These are phyloP conservation scores for Mungos mungo DNA, from an alignment of 2,113 vertebrate species.

Conservation along the genomic window DNA sequence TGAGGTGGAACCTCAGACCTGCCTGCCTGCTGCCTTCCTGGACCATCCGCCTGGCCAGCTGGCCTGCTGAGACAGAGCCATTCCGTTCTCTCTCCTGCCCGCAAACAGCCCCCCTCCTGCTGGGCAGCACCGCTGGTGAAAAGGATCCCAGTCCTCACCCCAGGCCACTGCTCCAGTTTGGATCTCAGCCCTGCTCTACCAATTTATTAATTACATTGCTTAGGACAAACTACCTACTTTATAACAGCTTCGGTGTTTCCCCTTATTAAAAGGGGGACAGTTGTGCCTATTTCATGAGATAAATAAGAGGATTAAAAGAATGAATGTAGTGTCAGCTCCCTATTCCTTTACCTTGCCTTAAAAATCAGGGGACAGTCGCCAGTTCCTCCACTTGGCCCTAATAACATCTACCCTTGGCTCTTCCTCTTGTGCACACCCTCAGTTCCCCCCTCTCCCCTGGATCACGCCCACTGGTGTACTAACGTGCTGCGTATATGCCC, in stretches of 20 bases:
- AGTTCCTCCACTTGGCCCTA: neutral
- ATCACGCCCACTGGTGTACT: neutral
- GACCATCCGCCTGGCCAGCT: neutral
- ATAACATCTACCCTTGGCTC: neutral
- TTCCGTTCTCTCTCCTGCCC: neutral
- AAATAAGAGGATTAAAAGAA: neutral
- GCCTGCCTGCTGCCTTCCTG: fast-evolving
- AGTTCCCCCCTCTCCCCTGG: neutral
- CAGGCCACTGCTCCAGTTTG: neutral
- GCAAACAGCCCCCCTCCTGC: neutral
- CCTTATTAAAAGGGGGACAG: neutral
- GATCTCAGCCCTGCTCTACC: neutral
- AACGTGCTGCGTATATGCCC: neutral
- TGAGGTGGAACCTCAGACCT: neutral
- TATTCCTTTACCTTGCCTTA: neutral
- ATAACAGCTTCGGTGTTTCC: neutral
- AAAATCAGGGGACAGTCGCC: neutral
- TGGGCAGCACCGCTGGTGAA: fast-evolving
- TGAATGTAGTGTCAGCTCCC: neutral
- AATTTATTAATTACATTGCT: neutral
- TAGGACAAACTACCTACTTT: neutral
- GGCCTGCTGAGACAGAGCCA: neutral
- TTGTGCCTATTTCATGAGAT: neutral
- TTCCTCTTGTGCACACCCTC: neutral
- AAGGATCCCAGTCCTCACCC: neutral